These are phyloP conservation scores for Diploscapter pachys DNA, from an alignment of 1,140 invertebrate species.

Conservation along the genomic window DNA sequence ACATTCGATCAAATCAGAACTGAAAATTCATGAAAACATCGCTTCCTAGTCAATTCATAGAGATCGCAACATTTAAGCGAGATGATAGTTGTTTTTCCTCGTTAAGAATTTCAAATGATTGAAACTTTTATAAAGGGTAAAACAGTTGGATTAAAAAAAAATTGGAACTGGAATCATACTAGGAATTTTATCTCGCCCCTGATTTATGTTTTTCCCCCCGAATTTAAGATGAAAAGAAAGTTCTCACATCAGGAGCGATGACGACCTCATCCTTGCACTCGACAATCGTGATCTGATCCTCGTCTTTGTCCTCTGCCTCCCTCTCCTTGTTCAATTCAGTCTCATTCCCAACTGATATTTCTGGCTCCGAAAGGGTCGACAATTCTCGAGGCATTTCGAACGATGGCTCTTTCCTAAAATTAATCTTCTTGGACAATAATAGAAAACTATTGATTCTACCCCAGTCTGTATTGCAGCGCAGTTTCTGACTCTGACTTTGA, in stretches of 20 bases:
- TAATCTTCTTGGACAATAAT: neutral
- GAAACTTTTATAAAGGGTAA: no score
- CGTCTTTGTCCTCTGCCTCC: no score
- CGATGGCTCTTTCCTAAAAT: conserved; percentile 2
- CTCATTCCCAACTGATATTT: neutral
- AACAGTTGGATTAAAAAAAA: neutral
- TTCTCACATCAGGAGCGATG: neutral
- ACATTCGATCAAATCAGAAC: no score
- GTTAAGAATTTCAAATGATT: no score
- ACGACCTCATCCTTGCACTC: conserved; percentile 4
- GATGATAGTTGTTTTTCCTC: no score
- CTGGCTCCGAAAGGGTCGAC: neutral
- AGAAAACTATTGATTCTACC: neutral
- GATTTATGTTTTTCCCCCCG: no score
- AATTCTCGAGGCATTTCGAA: no score
- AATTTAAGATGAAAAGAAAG: neutral
- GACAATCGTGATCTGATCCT: conserved; percentile 6
- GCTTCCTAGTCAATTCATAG: no score
- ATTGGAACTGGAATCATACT: neutral
- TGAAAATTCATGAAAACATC: no score
- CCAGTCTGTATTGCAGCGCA: neutral
- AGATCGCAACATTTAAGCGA: no score
- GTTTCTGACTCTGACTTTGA: neutral
- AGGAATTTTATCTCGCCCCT: no score
- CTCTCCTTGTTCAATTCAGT: no score